These are phyloP conservation scores for Podilymbus podiceps DNA, from an alignment of 2,113 vertebrate species.

Conservation along the genomic window DNA sequence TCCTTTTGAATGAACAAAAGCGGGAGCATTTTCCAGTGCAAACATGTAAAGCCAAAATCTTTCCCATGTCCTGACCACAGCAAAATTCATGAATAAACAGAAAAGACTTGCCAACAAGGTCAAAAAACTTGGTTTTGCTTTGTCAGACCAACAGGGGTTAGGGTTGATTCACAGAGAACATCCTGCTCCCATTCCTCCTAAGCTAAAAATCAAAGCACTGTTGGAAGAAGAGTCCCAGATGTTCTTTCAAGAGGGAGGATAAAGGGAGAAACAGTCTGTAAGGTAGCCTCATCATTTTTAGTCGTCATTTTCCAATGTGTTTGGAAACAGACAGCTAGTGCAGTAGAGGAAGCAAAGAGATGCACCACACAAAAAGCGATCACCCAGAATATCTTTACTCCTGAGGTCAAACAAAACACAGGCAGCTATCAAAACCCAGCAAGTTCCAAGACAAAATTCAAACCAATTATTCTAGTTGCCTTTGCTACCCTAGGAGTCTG, in stretches of 20 bases:
- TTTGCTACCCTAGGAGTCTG: not conserved
- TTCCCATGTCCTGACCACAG: conserved; percentile 61
- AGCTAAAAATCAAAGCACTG: conserved; percentile 37
- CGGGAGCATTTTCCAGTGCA: conserved; percentile 50
- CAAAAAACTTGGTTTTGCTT: conserved; percentile 47
- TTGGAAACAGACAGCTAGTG: not conserved
- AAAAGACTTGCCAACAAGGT: conserved; percentile 47
- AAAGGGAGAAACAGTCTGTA: not conserved
- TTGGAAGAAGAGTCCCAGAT: conserved; percentile 36
- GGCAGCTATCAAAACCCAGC: not conserved
- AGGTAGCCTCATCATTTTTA: not conserved
- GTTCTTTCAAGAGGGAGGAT: conserved; percentile 7
- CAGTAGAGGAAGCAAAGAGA: not conserved
- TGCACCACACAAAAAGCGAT: not conserved
- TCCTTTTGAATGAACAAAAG: conserved; percentile 63
- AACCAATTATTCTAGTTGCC: not conserved
- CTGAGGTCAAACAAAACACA: not conserved
- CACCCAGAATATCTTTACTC: not conserved
- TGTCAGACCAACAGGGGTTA: conserved; percentile 38
- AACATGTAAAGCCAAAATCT: conserved; percentile 60
- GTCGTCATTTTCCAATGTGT: not conserved
- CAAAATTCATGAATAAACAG: conserved; percentile 66
- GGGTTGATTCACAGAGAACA: conserved; percentile 27
- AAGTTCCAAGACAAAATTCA: not conserved
- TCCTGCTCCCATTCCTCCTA: conserved; percentile 28